Base-by-base conservation (phyloP, 2,113 vertebrate species). In the Rhipidura dahli region DNA sequence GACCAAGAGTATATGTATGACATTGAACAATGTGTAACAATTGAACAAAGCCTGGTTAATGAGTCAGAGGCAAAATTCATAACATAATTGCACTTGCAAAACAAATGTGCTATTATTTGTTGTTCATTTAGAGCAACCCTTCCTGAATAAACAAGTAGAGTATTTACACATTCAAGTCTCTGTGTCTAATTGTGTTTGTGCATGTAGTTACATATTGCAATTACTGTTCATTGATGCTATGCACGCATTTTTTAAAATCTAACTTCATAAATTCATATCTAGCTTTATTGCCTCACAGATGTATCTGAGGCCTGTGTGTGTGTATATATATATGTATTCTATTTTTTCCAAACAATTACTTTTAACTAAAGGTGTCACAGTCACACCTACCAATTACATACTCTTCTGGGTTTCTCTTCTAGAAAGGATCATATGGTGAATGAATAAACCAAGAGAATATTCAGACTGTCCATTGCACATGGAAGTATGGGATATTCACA, bases 101-200 rank as follows among this genome's bases (percentile, higher is more conserved):
- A 91, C 83, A 94, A 88, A 78, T 70, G 51, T 77, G 49, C 57
- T 87, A 33, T 86, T 92, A 78, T 97, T 78, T 93, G 53, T 65
- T 15, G 4, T 49, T 76, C 50, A 44, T 92, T 92, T 81, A 61
- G 37, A 89, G 63, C 70, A 80, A 23, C n/a, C 40, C 35, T 88
- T 87, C 70, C 59, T 85, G 87, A 76, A 93, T 85, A 88, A 91
- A 83, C 54, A 91, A 95, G 85, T 44, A 37, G 82, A 83, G 51
- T 83, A 91, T 94, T 90, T 90, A 80, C 72, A 82, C 71, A 83
- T 94, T 76, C 66, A 80, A 40, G 68, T 33, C 61, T 59, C 68
- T 76, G 27, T 91, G 59, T 71, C 82, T 96, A 87, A 93, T 95
- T 95, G 85, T 91, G 87, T 95, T 94, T 97, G 82, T 90, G 70